phyloP scores from a whole-genome alignment of 2,888 invertebrate species.

The Phengaris arion region DNA sequence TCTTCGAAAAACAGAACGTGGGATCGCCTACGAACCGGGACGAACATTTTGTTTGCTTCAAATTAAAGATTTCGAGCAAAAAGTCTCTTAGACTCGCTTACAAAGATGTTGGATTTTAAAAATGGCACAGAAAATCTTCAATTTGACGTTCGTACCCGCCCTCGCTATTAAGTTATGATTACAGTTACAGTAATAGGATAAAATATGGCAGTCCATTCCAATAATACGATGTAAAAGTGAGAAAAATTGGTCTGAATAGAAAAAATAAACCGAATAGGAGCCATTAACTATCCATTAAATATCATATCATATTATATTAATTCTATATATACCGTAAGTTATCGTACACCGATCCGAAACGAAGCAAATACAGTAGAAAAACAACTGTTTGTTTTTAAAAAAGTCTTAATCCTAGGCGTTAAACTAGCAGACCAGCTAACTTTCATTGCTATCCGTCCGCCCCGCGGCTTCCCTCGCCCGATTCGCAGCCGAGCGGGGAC shows the following conservation, averaged over 20 bases:
- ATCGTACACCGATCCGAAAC: conserved; percentile 68
- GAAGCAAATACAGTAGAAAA: conserved; percentile 70
- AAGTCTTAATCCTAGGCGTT: conserved; percentile 67
- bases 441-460: conserved; percentile 54
- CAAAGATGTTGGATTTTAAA: conserved; percentile 15
- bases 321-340: conserved; percentile 54
- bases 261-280: conserved; percentile 56
- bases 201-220: conserved; percentile 75
- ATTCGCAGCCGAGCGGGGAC: conserved; percentile 42
- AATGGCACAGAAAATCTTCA: conserved; percentile 32
- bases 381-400: conserved; percentile 56
- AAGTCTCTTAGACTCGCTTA: conserved; percentile 1
- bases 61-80: conserved; percentile 30
- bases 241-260: conserved; percentile 75
- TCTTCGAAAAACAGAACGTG: conserved; percentile 16
- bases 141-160: conserved; percentile 29
- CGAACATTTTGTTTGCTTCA: conserved; percentile 27
- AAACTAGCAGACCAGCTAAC: conserved; percentile 68
- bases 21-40: conserved; percentile 13
- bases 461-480: conserved; percentile 35
- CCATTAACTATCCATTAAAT: conserved; percentile 60
- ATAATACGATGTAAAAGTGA: conserved; percentile 69
- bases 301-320: conserved; percentile 57
- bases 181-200: conserved; percentile 57
- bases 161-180: conserved; percentile 39